phyloP scores from a whole-genome alignment of 2,113 vertebrate species.

The Heliornis fulica region DNA sequence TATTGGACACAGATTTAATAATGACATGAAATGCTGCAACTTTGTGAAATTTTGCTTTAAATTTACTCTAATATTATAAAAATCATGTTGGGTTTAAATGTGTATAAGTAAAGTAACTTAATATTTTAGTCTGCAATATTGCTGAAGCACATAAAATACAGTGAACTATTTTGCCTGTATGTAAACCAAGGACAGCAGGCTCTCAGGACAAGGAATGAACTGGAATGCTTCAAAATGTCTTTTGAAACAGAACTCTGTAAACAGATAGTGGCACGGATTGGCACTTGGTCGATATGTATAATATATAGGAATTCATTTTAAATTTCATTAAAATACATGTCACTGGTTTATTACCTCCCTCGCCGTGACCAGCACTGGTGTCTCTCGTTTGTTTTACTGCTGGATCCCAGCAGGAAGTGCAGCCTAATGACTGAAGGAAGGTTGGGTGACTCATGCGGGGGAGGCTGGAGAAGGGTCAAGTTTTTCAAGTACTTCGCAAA shows the following conservation, averaged over 20 bases:
- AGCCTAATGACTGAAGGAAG: constrained; percentile 62
- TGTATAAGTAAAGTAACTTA: background rate
- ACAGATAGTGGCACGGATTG: background rate
- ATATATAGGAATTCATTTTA: constrained; percentile 26
- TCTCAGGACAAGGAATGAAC: background rate
- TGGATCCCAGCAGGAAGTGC: constrained; percentile 61
- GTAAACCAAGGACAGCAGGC: background rate
- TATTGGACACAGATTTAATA: background rate
- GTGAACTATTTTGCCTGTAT: background rate
- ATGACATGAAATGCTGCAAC: background rate
- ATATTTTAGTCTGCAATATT: background rate
- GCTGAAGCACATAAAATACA: background rate
- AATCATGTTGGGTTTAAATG: background rate
- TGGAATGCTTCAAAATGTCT: background rate
- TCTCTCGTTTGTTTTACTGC: constrained; percentile 58
- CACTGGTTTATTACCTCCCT: constrained; percentile 31
- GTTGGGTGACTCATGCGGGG: constrained; percentile 67
- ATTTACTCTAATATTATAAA: background rate
- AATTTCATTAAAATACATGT: constrained; percentile 35
- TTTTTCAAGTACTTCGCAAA: constrained; percentile 62
- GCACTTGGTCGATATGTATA: background rate
- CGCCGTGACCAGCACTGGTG: constrained; percentile 17
- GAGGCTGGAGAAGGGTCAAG: constrained; percentile 69
- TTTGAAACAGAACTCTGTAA: background rate
- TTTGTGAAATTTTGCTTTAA: background rate